Percentiles rank a stretch among this genome's conserved stretches.
Conservation (phyloP, 92 coral and sea anemone genomes). For the Palythoa grandis region DNA sequence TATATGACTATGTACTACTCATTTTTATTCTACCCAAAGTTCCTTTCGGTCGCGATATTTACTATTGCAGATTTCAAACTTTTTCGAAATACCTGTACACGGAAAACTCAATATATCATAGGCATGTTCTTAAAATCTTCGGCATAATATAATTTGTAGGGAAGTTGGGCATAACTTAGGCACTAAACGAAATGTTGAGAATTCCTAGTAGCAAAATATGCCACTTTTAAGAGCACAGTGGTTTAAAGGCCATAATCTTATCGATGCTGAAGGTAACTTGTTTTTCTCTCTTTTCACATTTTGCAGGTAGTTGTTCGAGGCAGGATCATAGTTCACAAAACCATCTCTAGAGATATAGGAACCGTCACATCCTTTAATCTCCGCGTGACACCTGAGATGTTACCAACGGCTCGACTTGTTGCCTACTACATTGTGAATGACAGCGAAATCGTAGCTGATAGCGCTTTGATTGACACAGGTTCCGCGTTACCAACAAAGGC, state of each 20-base stretch:
- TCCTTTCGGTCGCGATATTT: no score
- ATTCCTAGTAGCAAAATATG: background rate
- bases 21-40: no score
- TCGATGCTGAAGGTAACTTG: background rate
- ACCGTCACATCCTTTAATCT: slow-evolving; percentile 74
- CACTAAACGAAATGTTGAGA: no score
- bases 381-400: slow-evolving; percentile 74
- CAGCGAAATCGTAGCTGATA: slow-evolving; percentile 78
- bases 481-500: slow-evolving; percentile 82
- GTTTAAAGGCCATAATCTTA: no score
- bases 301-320: slow-evolving; percentile 81
- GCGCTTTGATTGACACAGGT: slow-evolving; percentile 64
- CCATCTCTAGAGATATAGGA: slow-evolving; percentile 64
- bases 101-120: no score
- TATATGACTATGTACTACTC: no score
- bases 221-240: background rate
- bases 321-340: slow-evolving; percentile 67
- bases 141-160: no score
- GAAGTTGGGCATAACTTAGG: no score
- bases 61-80: no score
- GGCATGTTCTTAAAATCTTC: no score
- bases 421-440: slow-evolving; percentile 64
- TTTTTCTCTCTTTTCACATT: background rate
- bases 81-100: no score
- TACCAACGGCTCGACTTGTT: slow-evolving; percentile 85